Base-by-base conservation (phyloP, 2,113 vertebrate species). In the Indicator indicator region DNA sequence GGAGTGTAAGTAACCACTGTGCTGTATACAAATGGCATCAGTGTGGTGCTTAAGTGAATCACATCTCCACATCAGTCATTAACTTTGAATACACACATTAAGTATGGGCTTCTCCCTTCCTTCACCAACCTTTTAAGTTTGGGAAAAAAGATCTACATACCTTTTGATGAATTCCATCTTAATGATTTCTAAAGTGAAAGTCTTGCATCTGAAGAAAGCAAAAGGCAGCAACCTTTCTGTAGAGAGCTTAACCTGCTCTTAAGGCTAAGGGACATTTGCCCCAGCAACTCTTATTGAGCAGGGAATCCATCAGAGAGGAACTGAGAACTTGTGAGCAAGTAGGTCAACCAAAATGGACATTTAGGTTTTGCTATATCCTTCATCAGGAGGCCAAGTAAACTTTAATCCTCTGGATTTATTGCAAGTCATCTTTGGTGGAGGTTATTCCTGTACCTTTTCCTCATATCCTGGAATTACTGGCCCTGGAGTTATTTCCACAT, bases 81-180 rank as follows among this genome's bases (percentile, higher is more conserved):
- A 94, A 77, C 73, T 79, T 75, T 71, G 91, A 95, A 93, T 36
- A 95, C n/a, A 80, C 44, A 65, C 6, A 50, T 0, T 46, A 94
- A 97, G 87, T 95, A 97, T 11, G 76, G 86, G 83, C 63, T 93
- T 87, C 84, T 84, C 60, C 73, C 78, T 81, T 62, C 36, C 69
- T 90, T 78, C 89, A 77, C 44, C 90, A 94, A 40, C 69, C 96
- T 93, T 96, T 97, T 90, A 96, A 93, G 93, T 90, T 94, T 59
- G 96, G 94, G 96, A 98, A 97, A 98, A 97, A 97, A 97, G 94
- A 97, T 88, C 88, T 85, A 98, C 98, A 71, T 98, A 98, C 98
- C 98, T 98, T 97, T 98, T 94, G 97, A 96, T 94, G 98, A 97
- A 97, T 95, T 91, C 96, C 97, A 98, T 96, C 79, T 93, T 95